These are phyloP conservation scores for Neuroterus valhalla DNA, from an alignment of 1,140 invertebrate genomes.

Conservation along the genomic window DNA sequence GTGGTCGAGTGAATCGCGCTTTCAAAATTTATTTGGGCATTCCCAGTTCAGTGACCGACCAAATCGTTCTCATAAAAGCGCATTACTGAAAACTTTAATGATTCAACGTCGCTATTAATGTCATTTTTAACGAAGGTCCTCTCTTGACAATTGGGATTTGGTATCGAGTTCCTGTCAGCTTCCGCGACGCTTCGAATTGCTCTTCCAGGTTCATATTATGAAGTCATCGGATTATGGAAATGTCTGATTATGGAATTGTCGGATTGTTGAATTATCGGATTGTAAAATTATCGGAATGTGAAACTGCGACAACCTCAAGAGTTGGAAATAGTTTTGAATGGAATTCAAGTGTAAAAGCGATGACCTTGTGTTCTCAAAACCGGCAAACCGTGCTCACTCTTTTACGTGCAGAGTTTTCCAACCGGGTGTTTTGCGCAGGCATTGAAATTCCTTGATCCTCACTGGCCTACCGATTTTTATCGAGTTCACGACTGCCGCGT, in stretches of 20 bases:
- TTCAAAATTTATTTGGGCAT: conserved; percentile 48
- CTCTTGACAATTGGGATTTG: neutral
- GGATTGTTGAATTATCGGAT: too few relatives aligned
- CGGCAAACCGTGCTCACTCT: neutral
- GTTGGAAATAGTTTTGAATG: too few relatives aligned
- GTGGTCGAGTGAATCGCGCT: conserved; percentile 36
- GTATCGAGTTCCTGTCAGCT: neutral
- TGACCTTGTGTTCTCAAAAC: neutral
- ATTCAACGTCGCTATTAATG: too few relatives aligned
- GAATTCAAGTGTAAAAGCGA: neutral
- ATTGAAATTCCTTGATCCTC: conserved; percentile 21
- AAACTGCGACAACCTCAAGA: too few relatives aligned
- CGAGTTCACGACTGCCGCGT: conserved; percentile 15
- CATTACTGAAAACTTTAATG: too few relatives aligned
- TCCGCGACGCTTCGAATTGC: neutral
- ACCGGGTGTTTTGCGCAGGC: neutral
- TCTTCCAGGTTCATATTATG: neutral
- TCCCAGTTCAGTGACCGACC: conserved; percentile 49
- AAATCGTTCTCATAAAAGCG: neutral
- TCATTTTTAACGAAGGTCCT: too few relatives aligned
- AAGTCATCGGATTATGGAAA: neutral
- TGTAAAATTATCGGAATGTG: too few relatives aligned
- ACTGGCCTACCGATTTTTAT: conserved; percentile 22
- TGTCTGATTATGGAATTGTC: neutral
- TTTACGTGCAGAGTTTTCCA: neutral